Percentiles rank a stretch among this genome's conserved stretches.
These are phyloP conservation scores for Sorex maritimensis DNA, from an alignment of 2,797 vertebrate genomes.

Conservation along the genomic window DNA sequence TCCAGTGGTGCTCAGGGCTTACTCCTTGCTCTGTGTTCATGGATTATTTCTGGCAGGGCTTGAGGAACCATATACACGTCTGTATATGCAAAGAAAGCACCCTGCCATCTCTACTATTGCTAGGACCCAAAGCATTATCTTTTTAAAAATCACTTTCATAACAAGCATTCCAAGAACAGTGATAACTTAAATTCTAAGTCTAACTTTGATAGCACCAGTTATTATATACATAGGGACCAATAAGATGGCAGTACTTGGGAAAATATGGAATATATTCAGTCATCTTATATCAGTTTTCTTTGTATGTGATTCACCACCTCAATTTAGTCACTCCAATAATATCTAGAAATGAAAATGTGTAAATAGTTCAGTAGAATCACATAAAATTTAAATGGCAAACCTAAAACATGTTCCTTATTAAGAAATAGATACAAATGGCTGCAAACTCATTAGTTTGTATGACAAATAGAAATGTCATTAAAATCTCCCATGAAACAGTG, in stretches of 20 bases:
- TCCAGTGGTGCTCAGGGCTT: too few relatives aligned
- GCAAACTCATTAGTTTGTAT: not conserved
- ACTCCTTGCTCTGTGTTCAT: too few relatives aligned
- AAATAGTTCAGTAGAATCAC: not conserved
- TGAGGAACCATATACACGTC: not conserved
- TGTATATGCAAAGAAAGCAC: too few relatives aligned
- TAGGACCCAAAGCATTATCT: too few relatives aligned
- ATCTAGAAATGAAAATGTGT: not conserved
- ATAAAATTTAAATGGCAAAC: conserved; percentile 36
- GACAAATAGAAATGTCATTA: conserved; percentile 35
- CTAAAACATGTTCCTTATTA: not conserved
- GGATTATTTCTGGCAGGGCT: too few relatives aligned
- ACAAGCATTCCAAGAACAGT: not conserved
- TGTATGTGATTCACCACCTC: not conserved
- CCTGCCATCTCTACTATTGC: too few relatives aligned
- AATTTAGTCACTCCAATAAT: not conserved
- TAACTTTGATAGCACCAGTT: conserved; percentile 57
- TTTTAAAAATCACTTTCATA: too few relatives aligned
- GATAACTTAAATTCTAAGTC: conserved; percentile 5
- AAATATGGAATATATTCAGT: not conserved
- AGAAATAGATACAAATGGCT: conserved; percentile 19
- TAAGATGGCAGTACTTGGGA: not conserved
- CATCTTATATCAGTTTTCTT: not conserved
- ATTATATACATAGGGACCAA: not conserved
- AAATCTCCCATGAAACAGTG: conserved; percentile 61